Evolutionary conservation across 2,113 vertebrate genomes (phyloP).

Genomic region (Nothobranchius furzeri): DNA sequence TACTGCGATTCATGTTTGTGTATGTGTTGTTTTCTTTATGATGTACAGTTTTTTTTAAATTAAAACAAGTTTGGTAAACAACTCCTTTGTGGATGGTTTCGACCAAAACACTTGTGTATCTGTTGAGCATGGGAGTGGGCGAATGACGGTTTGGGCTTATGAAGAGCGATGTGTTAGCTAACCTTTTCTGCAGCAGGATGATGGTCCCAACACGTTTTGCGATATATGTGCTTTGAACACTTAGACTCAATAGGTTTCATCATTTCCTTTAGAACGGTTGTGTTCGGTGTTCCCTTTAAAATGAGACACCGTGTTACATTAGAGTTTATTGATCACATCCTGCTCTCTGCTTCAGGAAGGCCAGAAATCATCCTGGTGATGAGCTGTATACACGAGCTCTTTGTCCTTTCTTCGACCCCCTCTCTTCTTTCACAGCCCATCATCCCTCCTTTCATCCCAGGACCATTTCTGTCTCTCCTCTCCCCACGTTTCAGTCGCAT

Average conservation of each 20-base stretch:
- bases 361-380: slow-evolving; percentile 38
- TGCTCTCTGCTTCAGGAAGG: slow-evolving; percentile 31
- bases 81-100: too few species aligned
- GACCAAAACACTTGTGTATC: too few species aligned
- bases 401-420: slow-evolving; percentile 40
- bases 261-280: neutral
- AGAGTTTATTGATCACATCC: slow-evolving; percentile 24
- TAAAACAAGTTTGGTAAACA: neutral
- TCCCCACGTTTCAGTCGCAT: slow-evolving; percentile 14
- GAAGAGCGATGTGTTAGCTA: too few species aligned
- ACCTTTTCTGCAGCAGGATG: too few species aligned
- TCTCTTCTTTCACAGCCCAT: neutral
- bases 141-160: neutral
- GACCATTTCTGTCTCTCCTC: slow-evolving; percentile 62
- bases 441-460: neutral
- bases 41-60: too few species aligned
- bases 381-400: slow-evolving; percentile 30
- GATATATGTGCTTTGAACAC: too few species aligned
- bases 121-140: neutral
- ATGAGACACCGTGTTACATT: slow-evolving; percentile 13
- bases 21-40: too few species aligned
- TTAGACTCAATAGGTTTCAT: too few species aligned
- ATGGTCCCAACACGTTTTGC: too few species aligned
- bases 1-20: too few species aligned
- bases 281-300: neutral